phyloP scores from a whole-genome alignment of 2,888 invertebrate genomes.

The Marronus borbonicus region DNA sequence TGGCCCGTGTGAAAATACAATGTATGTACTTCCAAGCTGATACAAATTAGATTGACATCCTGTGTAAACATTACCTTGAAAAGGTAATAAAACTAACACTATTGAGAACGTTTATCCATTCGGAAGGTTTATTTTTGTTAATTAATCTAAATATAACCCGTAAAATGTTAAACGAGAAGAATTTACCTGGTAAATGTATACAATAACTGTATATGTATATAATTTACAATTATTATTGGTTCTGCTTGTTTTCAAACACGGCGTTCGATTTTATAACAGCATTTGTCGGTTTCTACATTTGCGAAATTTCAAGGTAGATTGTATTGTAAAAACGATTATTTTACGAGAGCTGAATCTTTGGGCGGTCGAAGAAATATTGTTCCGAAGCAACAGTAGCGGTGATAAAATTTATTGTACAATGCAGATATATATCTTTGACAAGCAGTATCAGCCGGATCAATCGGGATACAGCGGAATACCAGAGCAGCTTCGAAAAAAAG shows the following conservation, averaged over 20 bases:
- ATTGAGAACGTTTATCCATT: constrained; percentile 1
- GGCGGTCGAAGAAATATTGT: not conserved
- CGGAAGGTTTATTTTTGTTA: constrained; percentile 16
- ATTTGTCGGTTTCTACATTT: not conserved
- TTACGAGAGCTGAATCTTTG: not conserved
- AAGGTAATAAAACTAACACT: constrained; percentile 16
- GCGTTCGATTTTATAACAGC: no score
- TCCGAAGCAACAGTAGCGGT: not conserved
- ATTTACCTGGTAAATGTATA: constrained; percentile 7
- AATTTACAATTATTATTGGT: constrained; percentile 7
- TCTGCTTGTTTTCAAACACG: not conserved
- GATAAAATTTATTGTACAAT: constrained; percentile 12
- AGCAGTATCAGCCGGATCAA: not conserved
- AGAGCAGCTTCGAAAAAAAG: no score
- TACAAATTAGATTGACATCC: not conserved
- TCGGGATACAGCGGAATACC: no score
- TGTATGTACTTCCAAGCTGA: not conserved
- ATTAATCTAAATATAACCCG: constrained; percentile 13
- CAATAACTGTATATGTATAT: not conserved
- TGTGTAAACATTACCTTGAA: constrained; percentile 23
- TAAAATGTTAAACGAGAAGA: not conserved
- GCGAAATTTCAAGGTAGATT: not conserved
- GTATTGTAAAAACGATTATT: not conserved
- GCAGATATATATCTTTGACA: not conserved
- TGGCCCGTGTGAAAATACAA: not conserved